Percentiles rank a stretch among this genome's conserved stretches.
phyloP scores from a whole-genome alignment of 2,888 invertebrate species.

The Acrocyrtus sp. region DNA sequence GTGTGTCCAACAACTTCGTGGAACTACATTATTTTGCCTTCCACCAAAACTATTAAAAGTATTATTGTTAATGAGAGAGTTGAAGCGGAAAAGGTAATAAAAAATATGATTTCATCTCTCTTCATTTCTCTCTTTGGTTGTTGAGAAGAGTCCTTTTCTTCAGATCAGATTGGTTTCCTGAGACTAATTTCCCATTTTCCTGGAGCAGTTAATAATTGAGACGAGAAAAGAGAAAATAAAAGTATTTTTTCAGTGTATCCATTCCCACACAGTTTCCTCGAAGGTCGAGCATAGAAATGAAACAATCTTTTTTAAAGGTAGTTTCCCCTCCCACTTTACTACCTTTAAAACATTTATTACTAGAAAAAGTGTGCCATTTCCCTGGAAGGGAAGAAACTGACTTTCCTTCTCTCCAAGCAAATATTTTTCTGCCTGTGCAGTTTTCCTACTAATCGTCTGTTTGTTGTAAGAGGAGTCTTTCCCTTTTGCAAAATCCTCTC shows the following conservation, averaged over 20 bases:
- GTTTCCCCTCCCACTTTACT: too few relatives aligned
- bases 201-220: too few relatives aligned
- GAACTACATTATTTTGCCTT: too few relatives aligned
- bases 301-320: background rate
- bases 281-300: background rate
- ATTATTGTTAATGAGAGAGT: constrained; percentile 32
- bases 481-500: background rate
- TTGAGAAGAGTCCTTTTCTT: constrained; percentile 31
- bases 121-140: background rate
- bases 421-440: background rate
- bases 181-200: constrained; percentile 54
- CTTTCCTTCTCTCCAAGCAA: background rate
- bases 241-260: too few relatives aligned
- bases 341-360: too few relatives aligned
- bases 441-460: background rate
- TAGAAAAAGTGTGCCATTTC: too few relatives aligned
- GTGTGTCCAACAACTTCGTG: too few relatives aligned
- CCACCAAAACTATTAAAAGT: constrained; percentile 9
- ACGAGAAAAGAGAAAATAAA: too few relatives aligned
- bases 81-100: constrained; percentile 49
- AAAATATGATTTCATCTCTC: constrained; percentile 11
- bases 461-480: background rate
- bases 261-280: too few relatives aligned
- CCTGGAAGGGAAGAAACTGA: too few relatives aligned
- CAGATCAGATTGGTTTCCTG: constrained; percentile 53